A percentile compares a stretch with the other conserved stretches of the same genome.
Conservation (phyloP, 2,113 vertebrate species). For the Blennius ocellaris region DNA sequence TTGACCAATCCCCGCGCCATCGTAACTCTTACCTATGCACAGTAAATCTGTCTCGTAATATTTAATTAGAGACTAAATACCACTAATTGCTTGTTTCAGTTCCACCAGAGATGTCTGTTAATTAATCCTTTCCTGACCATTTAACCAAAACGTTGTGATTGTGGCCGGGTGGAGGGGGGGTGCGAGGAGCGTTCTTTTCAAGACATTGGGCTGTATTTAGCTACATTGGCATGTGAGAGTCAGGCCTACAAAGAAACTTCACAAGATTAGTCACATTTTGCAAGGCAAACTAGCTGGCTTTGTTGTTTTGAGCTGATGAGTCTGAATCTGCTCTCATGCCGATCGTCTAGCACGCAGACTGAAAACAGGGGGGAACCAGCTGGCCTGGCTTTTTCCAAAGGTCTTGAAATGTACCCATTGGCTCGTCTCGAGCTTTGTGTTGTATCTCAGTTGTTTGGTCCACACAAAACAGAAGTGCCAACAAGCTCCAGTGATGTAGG, state of each 20-base stretch:
- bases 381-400: background rate
- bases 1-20: constrained; percentile 3
- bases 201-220: constrained; percentile 26
- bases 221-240: background rate
- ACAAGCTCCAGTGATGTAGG: background rate
- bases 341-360: too few species aligned
- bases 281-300: too few species aligned
- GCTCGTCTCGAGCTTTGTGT: background rate
- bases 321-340: too few species aligned
- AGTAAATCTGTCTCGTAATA: constrained; percentile 49
- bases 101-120: constrained; percentile 21
- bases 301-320: too few species aligned
- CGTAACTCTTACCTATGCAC: constrained; percentile 32
- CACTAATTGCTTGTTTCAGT: constrained; percentile 29
- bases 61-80: constrained; percentile 48
- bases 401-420: background rate
- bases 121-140: constrained; percentile 48
- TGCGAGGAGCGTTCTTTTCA: constrained; percentile 34
- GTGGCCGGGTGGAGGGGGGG: constrained; percentile 3
- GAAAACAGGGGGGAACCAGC: background rate
- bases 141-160: constrained; percentile 37
- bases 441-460: background rate
- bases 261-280: background rate
- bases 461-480: background rate
- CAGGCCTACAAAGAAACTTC: background rate